Percentiles rank a stretch among this genome's conserved stretches.
These are phyloP conservation scores for Solenopsis fugax DNA, from an alignment of 1,140 invertebrate genomes.

Conservation along the genomic window DNA sequence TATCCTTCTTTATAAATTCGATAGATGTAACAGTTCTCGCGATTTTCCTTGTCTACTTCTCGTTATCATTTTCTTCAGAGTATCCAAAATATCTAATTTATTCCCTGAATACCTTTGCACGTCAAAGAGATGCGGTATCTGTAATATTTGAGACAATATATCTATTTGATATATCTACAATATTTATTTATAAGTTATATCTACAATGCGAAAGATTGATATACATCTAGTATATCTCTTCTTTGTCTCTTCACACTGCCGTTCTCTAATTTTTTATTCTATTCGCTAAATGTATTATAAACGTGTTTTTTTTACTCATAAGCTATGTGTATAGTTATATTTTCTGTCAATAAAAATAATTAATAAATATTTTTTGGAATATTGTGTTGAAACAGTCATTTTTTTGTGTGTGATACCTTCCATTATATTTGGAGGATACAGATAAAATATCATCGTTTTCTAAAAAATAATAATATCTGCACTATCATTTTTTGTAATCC, in stretches of 20 bases:
- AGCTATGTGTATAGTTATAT: conserved; percentile 1
- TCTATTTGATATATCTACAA: background rate
- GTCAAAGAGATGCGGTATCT: background rate
- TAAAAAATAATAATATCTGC: conserved; percentile 8
- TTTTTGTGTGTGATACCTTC: background rate
- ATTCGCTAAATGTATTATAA: conserved; percentile 9
- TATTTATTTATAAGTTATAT: background rate
- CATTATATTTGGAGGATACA: background rate
- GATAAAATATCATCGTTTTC: background rate
- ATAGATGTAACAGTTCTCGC: background rate
- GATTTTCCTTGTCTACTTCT: background rate
- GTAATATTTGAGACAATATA: conserved; percentile 2
- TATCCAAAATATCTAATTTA: conserved; percentile 37
- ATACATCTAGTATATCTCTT: conserved; percentile 16
- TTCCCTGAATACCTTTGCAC: conserved; percentile 33
- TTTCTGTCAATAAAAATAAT: conserved; percentile 30
- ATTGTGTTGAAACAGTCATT: conserved; percentile 5
- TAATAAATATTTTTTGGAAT: conserved; percentile 1
- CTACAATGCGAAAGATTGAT: conserved; percentile 2
- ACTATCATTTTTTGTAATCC: background rate
- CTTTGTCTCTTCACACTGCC: background rate
- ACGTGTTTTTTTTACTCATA: background rate
- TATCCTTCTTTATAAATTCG: background rate
- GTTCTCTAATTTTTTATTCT: conserved; percentile 7
- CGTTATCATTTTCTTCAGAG: conserved; percentile 2